Evolutionary conservation across 2,888 invertebrate genomes (phyloP).

Genomic region (Idaea straminata): DNA sequence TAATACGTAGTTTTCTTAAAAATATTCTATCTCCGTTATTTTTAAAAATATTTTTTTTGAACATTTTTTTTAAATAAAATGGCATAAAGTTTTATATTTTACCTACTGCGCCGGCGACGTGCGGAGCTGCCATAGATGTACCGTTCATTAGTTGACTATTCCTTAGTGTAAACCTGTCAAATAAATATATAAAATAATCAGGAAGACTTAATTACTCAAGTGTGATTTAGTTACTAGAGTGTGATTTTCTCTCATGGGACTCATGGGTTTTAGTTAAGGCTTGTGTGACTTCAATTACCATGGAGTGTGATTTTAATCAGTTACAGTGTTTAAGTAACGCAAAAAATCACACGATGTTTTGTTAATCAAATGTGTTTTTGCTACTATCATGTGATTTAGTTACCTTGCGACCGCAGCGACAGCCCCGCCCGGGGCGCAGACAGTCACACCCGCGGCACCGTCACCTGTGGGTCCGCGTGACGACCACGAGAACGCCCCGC

Average conservation of each 20-base stretch:
- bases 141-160: conserved; percentile 96
- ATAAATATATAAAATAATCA: background rate
- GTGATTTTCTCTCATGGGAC: no score
- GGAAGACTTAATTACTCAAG: conserved; percentile 1
- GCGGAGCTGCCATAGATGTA: conserved; percentile 98
- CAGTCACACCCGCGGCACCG: conserved; percentile 92
- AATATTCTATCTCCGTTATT: no score
- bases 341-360: background rate
- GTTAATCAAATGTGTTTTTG: background rate
- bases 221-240: background rate
- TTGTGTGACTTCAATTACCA: no score
- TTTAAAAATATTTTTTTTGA: no score
- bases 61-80: background rate
- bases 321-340: background rate
- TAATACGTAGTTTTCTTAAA: no score
- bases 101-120: conserved; percentile 95
- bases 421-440: conserved; percentile 97
- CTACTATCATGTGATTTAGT: background rate
- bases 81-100: conserved; percentile 27
- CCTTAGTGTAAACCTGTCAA: conserved; percentile 86
- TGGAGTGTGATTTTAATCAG: background rate
- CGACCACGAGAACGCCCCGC: conserved; percentile 94
- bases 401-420: conserved; percentile 91
- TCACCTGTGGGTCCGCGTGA: conserved; percentile 93
- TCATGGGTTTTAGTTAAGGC: no score